A percentile compares a stretch with the other conserved stretches of the same genome.
phyloP scores from a whole-genome alignment of 1,140 invertebrate genomes.

The Polypedilum pembai region DNA sequence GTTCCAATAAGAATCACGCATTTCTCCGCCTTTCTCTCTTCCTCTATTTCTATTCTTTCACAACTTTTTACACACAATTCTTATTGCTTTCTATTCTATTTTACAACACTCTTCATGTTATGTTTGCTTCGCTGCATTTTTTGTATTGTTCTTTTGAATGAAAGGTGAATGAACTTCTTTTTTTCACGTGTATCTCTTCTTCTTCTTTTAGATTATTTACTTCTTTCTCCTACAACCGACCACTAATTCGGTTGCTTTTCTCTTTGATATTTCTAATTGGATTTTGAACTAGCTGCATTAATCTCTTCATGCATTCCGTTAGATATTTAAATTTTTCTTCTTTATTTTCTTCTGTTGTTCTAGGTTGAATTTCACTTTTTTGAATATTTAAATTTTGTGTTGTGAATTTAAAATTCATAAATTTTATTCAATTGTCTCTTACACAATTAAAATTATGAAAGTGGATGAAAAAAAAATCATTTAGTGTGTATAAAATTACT shows the following conservation, averaged over 20 bases:
- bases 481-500: too few species aligned
- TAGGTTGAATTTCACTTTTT: too few species aligned
- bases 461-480: too few species aligned
- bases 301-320: background rate
- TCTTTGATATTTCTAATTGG: background rate
- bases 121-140: background rate
- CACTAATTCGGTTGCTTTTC: too few species aligned
- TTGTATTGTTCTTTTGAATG: background rate
- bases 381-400: too few species aligned
- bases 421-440: too few species aligned
- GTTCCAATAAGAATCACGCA: background rate
- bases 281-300: background rate
- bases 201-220: background rate
- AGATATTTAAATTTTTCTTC: background rate
- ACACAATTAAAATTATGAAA: too few species aligned
- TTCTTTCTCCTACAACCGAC: background rate
- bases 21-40: background rate
- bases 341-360: background rate
- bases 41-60: background rate
- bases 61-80: background rate
- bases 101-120: background rate
- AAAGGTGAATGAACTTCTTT: background rate
- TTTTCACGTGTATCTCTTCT: too few species aligned
- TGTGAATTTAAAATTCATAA: too few species aligned
- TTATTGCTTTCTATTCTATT: background rate